Percentiles rank a stretch among this genome's conserved stretches.
Evolutionary conservation across 2,888 invertebrate species (phyloP).

Genomic region (Boloria euphrosyne): DNA sequence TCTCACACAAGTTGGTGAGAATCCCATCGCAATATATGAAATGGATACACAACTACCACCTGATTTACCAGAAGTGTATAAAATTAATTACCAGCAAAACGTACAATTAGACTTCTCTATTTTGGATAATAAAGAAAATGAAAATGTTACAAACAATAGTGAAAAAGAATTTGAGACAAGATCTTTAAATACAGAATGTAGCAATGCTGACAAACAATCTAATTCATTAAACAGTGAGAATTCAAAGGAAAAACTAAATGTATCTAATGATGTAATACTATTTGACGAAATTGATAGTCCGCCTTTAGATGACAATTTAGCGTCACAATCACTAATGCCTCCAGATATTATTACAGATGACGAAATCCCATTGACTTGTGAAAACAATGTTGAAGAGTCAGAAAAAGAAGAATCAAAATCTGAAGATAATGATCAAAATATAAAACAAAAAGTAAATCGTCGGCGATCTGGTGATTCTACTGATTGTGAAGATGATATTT

Average conservation of each 20-base stretch:
- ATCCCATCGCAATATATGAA: constrained; percentile 33
- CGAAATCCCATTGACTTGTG: background rate
- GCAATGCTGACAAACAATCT: constrained; percentile 31
- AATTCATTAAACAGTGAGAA: constrained; percentile 28
- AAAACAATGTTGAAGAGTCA: background rate
- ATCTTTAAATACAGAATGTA: constrained; percentile 12
- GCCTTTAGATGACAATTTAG: constrained; percentile 51
- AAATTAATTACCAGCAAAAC: constrained; percentile 56
- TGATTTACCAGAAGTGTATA: constrained; percentile 54
- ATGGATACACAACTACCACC: constrained; percentile 46
- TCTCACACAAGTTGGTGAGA: constrained; percentile 47
- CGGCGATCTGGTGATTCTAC: constrained; percentile 52
- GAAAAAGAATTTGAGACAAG: constrained; percentile 33
- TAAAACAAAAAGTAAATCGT: constrained; percentile 16
- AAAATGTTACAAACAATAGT: constrained; percentile 47
- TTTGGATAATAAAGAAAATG: constrained; percentile 55
- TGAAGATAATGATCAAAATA: constrained; percentile 4
- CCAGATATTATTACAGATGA: constrained; percentile 40
- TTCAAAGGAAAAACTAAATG: constrained; percentile 44
- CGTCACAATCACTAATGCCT: constrained; percentile 63
- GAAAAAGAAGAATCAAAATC: constrained; percentile 9
- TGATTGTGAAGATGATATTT: constrained; percentile 61
- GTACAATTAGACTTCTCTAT: constrained; percentile 55
- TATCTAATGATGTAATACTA: constrained; percentile 60
- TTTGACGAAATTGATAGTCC: constrained; percentile 63